Conservation (phyloP, 2,113 vertebrate species). For the Notarius quadriscutis region DNA sequence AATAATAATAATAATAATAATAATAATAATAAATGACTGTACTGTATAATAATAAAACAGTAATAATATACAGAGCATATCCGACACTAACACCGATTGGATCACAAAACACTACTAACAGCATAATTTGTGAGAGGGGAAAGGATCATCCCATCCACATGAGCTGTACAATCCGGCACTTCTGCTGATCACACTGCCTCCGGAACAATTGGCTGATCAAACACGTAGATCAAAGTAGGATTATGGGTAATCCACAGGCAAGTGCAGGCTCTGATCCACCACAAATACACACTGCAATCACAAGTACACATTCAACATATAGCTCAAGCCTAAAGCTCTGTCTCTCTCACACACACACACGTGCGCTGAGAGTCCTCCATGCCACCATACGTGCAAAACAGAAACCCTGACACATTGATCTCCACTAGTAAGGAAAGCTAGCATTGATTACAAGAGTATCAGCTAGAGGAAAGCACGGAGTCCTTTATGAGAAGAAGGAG, state of each 20-base stretch:
- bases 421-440: conserved; percentile 63
- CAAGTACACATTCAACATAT: conserved; percentile 48
- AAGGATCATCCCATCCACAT: conserved; percentile 76
- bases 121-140: conserved; percentile 45
- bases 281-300: conserved; percentile 17
- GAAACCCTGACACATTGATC: conserved; percentile 58
- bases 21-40: background rate
- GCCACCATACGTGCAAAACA: conserved; percentile 57
- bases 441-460: conserved; percentile 63
- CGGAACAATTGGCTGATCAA: conserved; percentile 76
- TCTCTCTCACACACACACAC: conserved; percentile 31
- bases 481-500: background rate
- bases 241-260: conserved; percentile 78
- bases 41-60: background rate
- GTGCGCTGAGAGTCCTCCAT: conserved; percentile 64
- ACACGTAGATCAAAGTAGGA: conserved; percentile 77
- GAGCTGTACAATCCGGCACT: conserved; percentile 78
- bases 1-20: conserved; percentile 2
- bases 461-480: conserved; percentile 7
- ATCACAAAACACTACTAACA: background rate
- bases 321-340: conserved; percentile 41
- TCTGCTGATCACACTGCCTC: conserved; percentile 75
- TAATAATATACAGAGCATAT: background rate
- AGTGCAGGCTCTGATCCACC: conserved; percentile 56
- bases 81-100: background rate